These are phyloP conservation scores for Hipparchia semele DNA, from an alignment of 2,888 invertebrate genomes.

Conservation along the genomic window DNA sequence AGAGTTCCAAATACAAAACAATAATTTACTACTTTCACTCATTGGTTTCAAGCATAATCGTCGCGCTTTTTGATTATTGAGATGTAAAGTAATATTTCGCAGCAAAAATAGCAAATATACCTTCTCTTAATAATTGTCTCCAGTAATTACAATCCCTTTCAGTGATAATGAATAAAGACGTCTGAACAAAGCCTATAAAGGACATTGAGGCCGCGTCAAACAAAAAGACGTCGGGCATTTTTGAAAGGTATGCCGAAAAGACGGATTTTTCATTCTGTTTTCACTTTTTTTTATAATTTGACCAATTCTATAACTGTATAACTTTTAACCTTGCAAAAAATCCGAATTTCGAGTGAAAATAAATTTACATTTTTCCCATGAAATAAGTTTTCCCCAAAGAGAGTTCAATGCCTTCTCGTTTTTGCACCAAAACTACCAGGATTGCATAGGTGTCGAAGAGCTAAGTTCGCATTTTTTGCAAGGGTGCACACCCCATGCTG, in stretches of 20 bases:
- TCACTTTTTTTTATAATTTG: constrained; percentile 1
- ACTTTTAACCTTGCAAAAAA: constrained; percentile 1
- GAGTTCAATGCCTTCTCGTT: constrained; percentile 27
- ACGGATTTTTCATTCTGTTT: constrained; percentile 9
- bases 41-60: too few relatives aligned
- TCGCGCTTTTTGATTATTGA: too few relatives aligned
- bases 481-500: constrained; percentile 43
- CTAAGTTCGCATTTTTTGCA: constrained; percentile 60
- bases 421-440: constrained; percentile 67
- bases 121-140: constrained; percentile 33
- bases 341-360: background rate
- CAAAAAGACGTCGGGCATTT: constrained; percentile 34
- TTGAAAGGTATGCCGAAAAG: constrained; percentile 14
- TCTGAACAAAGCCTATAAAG: constrained; percentile 41
- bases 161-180: constrained; percentile 38
- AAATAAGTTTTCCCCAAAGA: background rate
- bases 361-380: too few relatives aligned
- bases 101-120: constrained; percentile 10
- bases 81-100: constrained; percentile 19
- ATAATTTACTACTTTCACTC: too few relatives aligned
- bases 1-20: too few relatives aligned
- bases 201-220: constrained; percentile 41
- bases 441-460: constrained; percentile 51
- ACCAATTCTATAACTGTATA: background rate
- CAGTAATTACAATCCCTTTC: constrained; percentile 40